Evolutionary conservation across 2,797 vertebrate species (phyloP), one percentile per base, ranked within the genome.

Genomic region (Liasis olivaceus): DNA sequence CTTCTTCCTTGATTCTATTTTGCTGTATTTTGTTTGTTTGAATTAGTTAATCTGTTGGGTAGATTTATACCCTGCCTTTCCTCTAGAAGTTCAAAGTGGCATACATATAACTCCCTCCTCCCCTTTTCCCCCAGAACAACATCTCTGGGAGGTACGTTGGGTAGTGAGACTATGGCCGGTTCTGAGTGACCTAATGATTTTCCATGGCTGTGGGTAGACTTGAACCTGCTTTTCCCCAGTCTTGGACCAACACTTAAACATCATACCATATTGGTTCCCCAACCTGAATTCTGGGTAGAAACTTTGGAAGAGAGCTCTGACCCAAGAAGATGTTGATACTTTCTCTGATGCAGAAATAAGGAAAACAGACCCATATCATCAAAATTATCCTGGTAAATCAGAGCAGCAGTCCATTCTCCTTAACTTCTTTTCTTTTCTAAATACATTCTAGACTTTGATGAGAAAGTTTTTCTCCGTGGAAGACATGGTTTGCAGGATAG

Each of bases 271-370:
- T 54, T 54, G 62, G 62, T 24, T 63, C 24, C 26, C 62, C 62
- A 28, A 89, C 77, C 88, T 95, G 93, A 90, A 87, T 95, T 96
- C 93, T 63, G 51, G 91, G 87, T 94, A 89, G 85, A 89, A 91
- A 1, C 77, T 92, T 91, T 51, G 0, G 87, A 94, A 92, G 94
- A 54, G 92, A 93, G 85, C 86, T 87, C 24, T 59, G 92, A 81
- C 93, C 13, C 12, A 0, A 0, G 84, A 92, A 89, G 63, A 5
- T 93, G 86, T 92, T 89, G 94, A 20, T 58, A 0, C 0, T 92
- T 47, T 94, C 92, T 87, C 93, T 0, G 86, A 59, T 62, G 94
- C 91, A 91, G 90, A 91, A 94, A 63, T 89, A 62, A 66, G 56
- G 88, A 88, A 92, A 91, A 91, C 90, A 36, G 15, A 36, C 17